Percentiles rank a stretch among this genome's conserved stretches.
Evolutionary conservation across 2,888 invertebrate species (phyloP).

Genomic region (Drepanosiphum platanoidis): DNA sequence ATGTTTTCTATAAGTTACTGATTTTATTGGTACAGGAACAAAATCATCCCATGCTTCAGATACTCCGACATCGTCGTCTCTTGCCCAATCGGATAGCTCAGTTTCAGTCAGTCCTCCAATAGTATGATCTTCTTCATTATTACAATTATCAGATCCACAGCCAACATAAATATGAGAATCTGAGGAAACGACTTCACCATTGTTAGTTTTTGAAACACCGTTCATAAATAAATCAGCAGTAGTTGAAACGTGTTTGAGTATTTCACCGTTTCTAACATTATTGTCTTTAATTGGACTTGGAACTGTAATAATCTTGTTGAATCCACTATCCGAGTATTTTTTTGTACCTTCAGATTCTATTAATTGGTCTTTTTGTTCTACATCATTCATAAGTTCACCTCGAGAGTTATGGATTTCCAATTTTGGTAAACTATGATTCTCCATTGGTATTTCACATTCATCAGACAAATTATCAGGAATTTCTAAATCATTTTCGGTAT

Average conservation of each 20-base stretch:
- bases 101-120: slow-evolving; percentile 83
- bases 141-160: slow-evolving; percentile 71
- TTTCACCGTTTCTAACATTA: slow-evolving; percentile 63
- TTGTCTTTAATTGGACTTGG: slow-evolving; percentile 64
- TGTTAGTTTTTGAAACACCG: slow-evolving; percentile 46
- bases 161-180: slow-evolving; percentile 69
- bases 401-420: slow-evolving; percentile 73
- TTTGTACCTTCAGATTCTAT: slow-evolving; percentile 16
- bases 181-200: slow-evolving; percentile 14
- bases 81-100: slow-evolving; percentile 89
- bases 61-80: slow-evolving; percentile 76
- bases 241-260: slow-evolving; percentile 65
- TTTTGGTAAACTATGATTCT: slow-evolving; percentile 72
- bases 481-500: slow-evolving; percentile 69
- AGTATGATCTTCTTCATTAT: slow-evolving; percentile 72
- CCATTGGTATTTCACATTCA: slow-evolving; percentile 63
- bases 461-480: slow-evolving; percentile 61
- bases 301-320: slow-evolving; percentile 65
- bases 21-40: slow-evolving; percentile 72
- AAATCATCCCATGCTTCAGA: slow-evolving; percentile 79
- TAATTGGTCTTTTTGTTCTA: slow-evolving; percentile 29
- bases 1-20: slow-evolving; percentile 66
- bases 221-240: slow-evolving; percentile 65
- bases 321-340: slow-evolving; percentile 63
- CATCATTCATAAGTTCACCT: slow-evolving; percentile 61